These are phyloP conservation scores for Acronicta aceris DNA, from an alignment of 2,888 invertebrate genomes.

Conservation along the genomic window DNA sequence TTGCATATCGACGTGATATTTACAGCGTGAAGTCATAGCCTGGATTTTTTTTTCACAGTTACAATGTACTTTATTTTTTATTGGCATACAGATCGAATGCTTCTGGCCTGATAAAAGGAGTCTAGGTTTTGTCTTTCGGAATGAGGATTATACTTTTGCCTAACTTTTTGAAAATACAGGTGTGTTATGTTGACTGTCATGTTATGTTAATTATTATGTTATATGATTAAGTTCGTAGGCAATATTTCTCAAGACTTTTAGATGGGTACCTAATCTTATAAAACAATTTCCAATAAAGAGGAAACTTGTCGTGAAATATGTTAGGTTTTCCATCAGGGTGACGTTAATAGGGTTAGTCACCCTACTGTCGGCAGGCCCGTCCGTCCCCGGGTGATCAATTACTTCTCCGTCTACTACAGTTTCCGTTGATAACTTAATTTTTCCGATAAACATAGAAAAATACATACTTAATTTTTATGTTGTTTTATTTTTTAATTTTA, in stretches of 20 bases:
- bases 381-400: constrained; percentile 26
- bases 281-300: constrained; percentile 10
- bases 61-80: too few relatives aligned
- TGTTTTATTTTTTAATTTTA: too few relatives aligned
- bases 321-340: constrained; percentile 29
- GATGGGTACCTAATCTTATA: background rate
- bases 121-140: too few relatives aligned
- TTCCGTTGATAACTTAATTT: constrained; percentile 12
- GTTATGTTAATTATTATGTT: too few relatives aligned
- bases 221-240: background rate
- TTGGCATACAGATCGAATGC: too few relatives aligned
- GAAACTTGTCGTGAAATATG: constrained; percentile 20
- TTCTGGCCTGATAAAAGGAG: too few relatives aligned
- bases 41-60: background rate
- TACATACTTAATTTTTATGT: background rate
- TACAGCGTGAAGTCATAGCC: background rate
- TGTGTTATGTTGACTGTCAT: too few relatives aligned
- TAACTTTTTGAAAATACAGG: too few relatives aligned
- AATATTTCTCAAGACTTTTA: background rate
- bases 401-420: constrained; percentile 1
- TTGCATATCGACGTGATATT: constrained; percentile 15
- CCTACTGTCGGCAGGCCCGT: background rate
- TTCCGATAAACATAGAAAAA: constrained; percentile 5
- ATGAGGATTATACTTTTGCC: too few relatives aligned
- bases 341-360: constrained; percentile 36